Base-by-base conservation (phyloP, 2,888 invertebrate genomes). In the Orthosia incerta region DNA sequence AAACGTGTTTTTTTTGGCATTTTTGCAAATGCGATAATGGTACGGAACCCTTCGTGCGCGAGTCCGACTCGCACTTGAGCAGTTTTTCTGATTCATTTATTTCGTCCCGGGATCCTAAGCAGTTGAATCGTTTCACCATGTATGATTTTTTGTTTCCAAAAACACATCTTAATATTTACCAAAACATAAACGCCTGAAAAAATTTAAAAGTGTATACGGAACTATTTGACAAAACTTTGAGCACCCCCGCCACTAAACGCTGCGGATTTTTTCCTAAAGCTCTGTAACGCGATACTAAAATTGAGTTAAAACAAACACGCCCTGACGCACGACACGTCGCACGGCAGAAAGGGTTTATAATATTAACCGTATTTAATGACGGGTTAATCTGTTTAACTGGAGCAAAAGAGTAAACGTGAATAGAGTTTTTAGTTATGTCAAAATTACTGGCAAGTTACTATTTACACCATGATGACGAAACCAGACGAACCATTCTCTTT, bases 261-360 rank as follows among this genome's bases (percentile, higher is more conserved):
- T 89, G 91, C 90, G 82, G 90, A 94, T 94, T 95, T 95, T 95
- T 95, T 93, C 87, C 88, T 79, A 89, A 92, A 92, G 91, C 83
- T 87, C 76, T 86, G 95, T 95, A 95, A 95, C 89, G 76, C 84
- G 94, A 95, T 86, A 95, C 94, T 94, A 93, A 94, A 94, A 94
- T 93, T 90, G 92, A 94, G 91, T 94, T 94, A 93, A 94, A 93
- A 94, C 90, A 94, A 95, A 95, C 93, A 94, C 51, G 62, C 85
- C 83, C 87, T 82, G 89, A 90, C 91, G 90, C 88, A 89, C 88
- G 86, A 87, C 83, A 85, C 84, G 71, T 15, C 83, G 86, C 82
- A 85, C 84, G 71, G 18, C 83, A 86, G 87, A 92, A 93, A 92
- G 92, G 92, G 91, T 91, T 93, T 89, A 87, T 89, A 87, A 89